Evolutionary conservation across 35 echinoderm and acorn worm species (phyloP).

Genomic region (Lytechinus variegatus): DNA sequence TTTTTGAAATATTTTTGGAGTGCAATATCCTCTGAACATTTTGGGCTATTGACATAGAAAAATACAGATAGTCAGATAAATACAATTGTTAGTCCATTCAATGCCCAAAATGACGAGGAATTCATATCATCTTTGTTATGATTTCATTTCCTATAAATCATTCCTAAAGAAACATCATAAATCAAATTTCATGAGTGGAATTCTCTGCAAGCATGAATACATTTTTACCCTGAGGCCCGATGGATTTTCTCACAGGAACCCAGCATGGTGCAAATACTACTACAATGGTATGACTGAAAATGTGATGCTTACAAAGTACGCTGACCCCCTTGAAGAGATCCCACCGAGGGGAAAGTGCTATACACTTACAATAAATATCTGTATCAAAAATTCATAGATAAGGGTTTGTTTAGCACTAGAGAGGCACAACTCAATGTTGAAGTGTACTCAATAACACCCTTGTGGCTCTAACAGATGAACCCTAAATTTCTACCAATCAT

Average conservation of each 20-base stretch:
- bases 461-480: not conserved
- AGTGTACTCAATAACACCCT: no score
- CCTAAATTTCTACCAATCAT: not conserved
- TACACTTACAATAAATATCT: not conserved
- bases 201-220: not conserved
- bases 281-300: not conserved
- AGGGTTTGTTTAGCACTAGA: no score
- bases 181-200: not conserved
- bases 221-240: not conserved
- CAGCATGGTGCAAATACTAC: not conserved
- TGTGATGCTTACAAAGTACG: not conserved
- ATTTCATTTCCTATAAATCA: not conserved
- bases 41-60: no score
- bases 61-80: no score
- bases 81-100: no score
- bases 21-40: no score
- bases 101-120: no score
- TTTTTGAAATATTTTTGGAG: no score
- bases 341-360: not conserved
- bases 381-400: not conserved
- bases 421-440: no score
- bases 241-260: not conserved
- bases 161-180: not conserved
- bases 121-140: not conserved
- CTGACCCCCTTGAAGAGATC: not conserved